Evolutionary conservation across 2,113 vertebrate species (phyloP).

Genomic region (Rhagologus leucostigma): DNA sequence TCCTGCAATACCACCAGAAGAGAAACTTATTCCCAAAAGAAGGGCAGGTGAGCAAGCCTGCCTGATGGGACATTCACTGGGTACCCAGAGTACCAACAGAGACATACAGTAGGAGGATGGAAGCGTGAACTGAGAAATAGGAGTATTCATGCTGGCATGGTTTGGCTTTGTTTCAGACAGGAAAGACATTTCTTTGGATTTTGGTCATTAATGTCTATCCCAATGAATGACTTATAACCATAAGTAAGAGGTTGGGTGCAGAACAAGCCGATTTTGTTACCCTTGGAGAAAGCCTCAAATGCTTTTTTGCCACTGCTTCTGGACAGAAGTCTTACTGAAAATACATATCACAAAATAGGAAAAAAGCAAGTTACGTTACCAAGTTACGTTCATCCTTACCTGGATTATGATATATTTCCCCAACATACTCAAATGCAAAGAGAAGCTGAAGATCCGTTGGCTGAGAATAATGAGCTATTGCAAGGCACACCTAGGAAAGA

Average conservation of each 20-base stretch:
- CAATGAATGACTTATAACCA: not conserved
- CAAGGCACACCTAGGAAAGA: constrained; percentile 90
- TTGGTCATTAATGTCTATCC: not conserved
- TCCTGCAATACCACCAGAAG: constrained; percentile 71
- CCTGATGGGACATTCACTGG: constrained; percentile 41
- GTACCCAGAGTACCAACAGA: constrained; percentile 8
- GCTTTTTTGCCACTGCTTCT: not conserved
- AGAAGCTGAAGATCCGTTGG: constrained; percentile 95
- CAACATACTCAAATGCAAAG: constrained; percentile 97
- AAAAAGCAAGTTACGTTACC: not conserved
- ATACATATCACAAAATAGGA: not conserved
- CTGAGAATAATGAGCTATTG: constrained; percentile 96
- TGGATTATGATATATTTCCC: constrained; percentile 86
- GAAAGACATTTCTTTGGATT: not conserved
- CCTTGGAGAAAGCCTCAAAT: constrained; percentile 27
- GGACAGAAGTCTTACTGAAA: not conserved
- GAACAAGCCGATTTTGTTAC: not conserved
- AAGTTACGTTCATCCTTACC: constrained; percentile 73
- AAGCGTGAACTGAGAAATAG: not conserved
- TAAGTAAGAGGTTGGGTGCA: not conserved
- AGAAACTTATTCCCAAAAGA: constrained; percentile 63
- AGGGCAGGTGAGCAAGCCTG: constrained; percentile 58
- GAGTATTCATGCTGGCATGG: constrained; percentile 12
- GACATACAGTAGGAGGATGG: constrained; percentile 3
- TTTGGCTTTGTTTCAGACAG: not conserved